phyloP scores from a whole-genome alignment of 2,888 invertebrate genomes.

The Epinotia bilunana region DNA sequence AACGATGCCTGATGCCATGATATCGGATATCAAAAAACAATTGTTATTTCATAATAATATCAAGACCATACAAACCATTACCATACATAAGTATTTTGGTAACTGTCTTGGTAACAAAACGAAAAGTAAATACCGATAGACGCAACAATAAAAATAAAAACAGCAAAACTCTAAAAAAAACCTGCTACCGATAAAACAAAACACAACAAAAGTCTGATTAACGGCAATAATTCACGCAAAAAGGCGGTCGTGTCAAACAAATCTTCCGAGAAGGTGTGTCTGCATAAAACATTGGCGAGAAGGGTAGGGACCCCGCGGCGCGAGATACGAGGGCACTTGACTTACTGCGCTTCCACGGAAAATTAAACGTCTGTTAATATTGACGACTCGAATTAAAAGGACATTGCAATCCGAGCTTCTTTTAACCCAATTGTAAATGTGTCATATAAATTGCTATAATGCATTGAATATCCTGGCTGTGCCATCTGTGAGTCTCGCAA shows the following conservation, averaged over 20 bases:
- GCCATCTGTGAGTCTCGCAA: neutral
- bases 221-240: constrained; percentile 64
- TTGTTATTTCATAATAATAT: constrained; percentile 1
- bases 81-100: neutral
- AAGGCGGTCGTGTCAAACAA: constrained; percentile 64
- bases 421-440: constrained; percentile 10
- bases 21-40: neutral
- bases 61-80: neutral
- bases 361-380: constrained; percentile 29
- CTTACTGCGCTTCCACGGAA: constrained; percentile 51
- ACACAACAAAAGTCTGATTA: constrained; percentile 58
- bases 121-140: constrained; percentile 27
- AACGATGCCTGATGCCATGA: neutral
- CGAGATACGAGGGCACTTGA: constrained; percentile 52
- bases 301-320: constrained; percentile 66
- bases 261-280: constrained; percentile 61
- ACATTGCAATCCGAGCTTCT: constrained; percentile 26
- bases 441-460: neutral
- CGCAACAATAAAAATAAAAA: constrained; percentile 25
- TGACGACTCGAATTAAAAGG: constrained; percentile 30
- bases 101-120: constrained; percentile 8
- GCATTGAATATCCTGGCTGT: neutral
- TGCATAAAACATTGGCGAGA: constrained; percentile 40
- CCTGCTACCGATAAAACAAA: constrained; percentile 38
- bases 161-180: constrained; percentile 33